Evolutionary conservation across 2,797 vertebrate genomes (phyloP), one percentile per base, ranked within the genome.

Genomic region (Apogon hyalosoma): DNA sequence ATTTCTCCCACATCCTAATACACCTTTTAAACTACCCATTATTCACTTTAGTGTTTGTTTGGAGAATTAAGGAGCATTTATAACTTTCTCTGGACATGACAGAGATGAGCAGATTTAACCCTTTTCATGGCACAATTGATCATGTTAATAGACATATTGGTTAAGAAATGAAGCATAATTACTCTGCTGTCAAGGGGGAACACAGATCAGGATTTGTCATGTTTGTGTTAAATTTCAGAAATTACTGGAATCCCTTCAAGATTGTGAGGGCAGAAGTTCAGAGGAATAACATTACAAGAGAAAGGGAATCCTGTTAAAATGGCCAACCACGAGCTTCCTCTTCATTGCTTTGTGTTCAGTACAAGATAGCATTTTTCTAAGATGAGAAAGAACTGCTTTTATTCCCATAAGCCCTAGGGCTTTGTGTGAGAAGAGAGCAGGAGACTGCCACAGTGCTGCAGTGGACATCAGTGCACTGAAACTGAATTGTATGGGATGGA

Each of bases 331-430:
- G 49, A 59, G 70, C 56, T 46, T 69, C 51, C 21, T 33, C 38
- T 28, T 66, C 21, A 39, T 72, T 42, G 59, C 52, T 82, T 78
- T 85, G 61, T 83, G 69, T 65, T 75, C 39, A 67, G 16, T 52
- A 52, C 51, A 55, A 11, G 31, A 43, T 53, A 46, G 52, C 31
- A 18, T 67, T 73, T 79, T 80, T 75, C 39, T 24, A 73, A 66
- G 43, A 57, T 45, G 50, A 79, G 67, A 79, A 75, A 40, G 6
- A 63, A n/a, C 40, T 24, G 75, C 71, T 76, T 82, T 83, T 75
- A 80, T 83, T 64, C 53, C 24, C 57, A 12, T 14, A 36, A 52
- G 33, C 63, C 42, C 24, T 6, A 2, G 75, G 80, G 70, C 62
- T 80, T 73, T 71, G 68, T 75, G 50, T 65, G 69, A 75, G 45